phyloP scores from a whole-genome alignment of 2,797 vertebrate genomes.

The Acrossocheilus wenchowensis region DNA sequence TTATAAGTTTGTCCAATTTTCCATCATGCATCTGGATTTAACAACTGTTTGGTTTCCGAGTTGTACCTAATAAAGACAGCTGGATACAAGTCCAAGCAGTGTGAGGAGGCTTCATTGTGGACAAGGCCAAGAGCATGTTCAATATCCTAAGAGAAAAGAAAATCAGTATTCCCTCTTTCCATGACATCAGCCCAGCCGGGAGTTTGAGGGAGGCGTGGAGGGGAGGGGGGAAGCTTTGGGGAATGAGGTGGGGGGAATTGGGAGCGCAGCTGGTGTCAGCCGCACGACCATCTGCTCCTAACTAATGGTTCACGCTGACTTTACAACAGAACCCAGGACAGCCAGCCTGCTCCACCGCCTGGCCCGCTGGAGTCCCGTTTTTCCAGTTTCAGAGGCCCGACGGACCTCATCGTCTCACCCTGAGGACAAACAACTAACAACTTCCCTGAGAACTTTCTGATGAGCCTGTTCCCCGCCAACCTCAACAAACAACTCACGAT shows the following conservation, averaged over 20 bases:
- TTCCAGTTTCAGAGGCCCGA: slow-evolving; percentile 41
- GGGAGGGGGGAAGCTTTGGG: slow-evolving; percentile 23
- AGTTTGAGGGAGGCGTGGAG: slow-evolving; percentile 29
- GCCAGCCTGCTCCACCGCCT: slow-evolving; percentile 38
- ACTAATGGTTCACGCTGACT: slow-evolving; percentile 70
- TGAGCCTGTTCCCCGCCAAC: background rate
- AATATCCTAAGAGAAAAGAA: slow-evolving; percentile 14
- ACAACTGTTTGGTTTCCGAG: slow-evolving; percentile 9
- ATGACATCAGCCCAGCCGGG: slow-evolving; percentile 75
- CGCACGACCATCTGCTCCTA: slow-evolving; percentile 81
- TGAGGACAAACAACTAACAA: slow-evolving; percentile 21
- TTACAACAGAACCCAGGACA: slow-evolving; percentile 68
- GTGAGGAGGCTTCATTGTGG: slow-evolving; percentile 11
- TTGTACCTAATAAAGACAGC: slow-evolving; percentile 11
- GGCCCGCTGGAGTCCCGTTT: slow-evolving; percentile 27
- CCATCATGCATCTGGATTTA: slow-evolving; percentile 2
- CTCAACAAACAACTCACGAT: slow-evolving; percentile 40
- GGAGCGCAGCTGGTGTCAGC: slow-evolving; percentile 83
- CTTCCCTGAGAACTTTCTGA: slow-evolving; percentile 42
- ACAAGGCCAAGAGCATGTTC: slow-evolving; percentile 35
- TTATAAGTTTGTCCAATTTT: slow-evolving; percentile 3
- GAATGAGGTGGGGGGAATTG: slow-evolving; percentile 38
- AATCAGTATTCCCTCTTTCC: slow-evolving; percentile 72
- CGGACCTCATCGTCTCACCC: slow-evolving; percentile 13
- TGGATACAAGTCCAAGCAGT: background rate